Conservation (phyloP, 2,797 vertebrate genomes). For the Anomalospiza imberbis region DNA sequence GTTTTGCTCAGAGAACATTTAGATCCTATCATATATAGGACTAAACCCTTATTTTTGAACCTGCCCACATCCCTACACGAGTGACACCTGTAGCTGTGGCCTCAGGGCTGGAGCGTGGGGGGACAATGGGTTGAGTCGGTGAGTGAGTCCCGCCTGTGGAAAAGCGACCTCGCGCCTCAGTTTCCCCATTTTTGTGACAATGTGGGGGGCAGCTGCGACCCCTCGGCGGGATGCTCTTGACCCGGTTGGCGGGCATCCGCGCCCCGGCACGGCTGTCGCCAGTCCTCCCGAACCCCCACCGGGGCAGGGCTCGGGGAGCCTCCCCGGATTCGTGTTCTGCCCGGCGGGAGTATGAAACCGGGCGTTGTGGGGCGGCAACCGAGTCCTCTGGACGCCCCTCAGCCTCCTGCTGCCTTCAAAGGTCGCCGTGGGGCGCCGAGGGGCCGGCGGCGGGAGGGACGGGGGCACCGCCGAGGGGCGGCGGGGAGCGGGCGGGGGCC, state of each 20-base stretch:
- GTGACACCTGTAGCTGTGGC: neutral
- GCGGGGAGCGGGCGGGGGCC: neutral
- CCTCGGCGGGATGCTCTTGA: neutral
- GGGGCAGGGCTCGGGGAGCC: neutral
- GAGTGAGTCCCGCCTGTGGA: neutral
- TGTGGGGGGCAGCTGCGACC: rapidly evolving
- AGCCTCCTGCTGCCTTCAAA: neutral
- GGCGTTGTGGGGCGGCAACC: neutral
- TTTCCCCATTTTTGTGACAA: neutral
- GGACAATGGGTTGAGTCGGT: neutral
- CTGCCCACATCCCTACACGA: rapidly evolving
- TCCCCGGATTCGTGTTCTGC: too few relatives aligned
- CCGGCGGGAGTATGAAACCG: neutral
- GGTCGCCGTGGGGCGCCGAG: neutral
- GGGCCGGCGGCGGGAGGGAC: neutral
- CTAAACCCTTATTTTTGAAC: neutral
- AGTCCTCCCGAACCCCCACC: rapidly evolving
- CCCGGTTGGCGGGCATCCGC: neutral
- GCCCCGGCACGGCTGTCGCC: neutral
- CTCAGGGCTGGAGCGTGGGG: rapidly evolving
- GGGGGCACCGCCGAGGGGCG: neutral
- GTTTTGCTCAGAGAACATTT: neutral
- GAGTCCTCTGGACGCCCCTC: neutral
- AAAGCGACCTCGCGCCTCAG: neutral
- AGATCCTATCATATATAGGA: rapidly evolving